These are phyloP conservation scores for Arbacia lixula DNA, from an alignment of 53 echinoderm and acorn worm genomes.

Conservation along the genomic window DNA sequence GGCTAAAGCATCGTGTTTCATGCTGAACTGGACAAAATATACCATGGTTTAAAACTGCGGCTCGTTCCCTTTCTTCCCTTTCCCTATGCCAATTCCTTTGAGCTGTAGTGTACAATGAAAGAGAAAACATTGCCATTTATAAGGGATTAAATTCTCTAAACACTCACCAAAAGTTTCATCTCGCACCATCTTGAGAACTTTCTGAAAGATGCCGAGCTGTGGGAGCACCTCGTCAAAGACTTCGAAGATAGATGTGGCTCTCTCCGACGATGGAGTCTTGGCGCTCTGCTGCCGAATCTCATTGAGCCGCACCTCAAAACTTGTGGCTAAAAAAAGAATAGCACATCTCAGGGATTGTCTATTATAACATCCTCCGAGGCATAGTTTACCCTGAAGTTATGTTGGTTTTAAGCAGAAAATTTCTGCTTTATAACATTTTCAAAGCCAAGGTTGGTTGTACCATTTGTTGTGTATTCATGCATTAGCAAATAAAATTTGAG, in stretches of 20 bases:
- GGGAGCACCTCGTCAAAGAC: constrained; percentile 96
- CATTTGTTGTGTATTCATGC: not conserved
- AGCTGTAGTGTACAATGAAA: too few relatives aligned
- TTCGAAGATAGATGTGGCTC: constrained; percentile 81
- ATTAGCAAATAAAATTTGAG: too few relatives aligned
- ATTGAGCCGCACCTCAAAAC: constrained; percentile 85
- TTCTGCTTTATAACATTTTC: not conserved
- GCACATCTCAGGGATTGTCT: not conserved
- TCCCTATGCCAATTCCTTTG: too few relatives aligned
- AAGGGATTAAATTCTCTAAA: too few relatives aligned
- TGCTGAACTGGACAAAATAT: too few relatives aligned
- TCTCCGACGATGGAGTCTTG: constrained; percentile 62
- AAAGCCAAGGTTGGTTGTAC: not conserved
- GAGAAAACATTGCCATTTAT: too few relatives aligned
- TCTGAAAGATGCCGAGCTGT: constrained; percentile 84
- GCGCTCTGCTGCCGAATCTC: constrained; percentile 73
- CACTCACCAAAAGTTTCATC: constrained; percentile 94
- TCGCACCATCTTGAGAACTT: constrained; percentile 87
- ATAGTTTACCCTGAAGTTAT: too few relatives aligned
- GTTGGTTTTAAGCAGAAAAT: not conserved
- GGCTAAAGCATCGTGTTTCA: too few relatives aligned
- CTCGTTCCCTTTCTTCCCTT: too few relatives aligned
- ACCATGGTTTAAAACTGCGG: too few relatives aligned
- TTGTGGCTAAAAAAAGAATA: constrained; percentile 65
- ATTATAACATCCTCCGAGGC: too few relatives aligned